Conservation (phyloP, 2,888 invertebrate genomes). For the Orthosia gracilis region DNA sequence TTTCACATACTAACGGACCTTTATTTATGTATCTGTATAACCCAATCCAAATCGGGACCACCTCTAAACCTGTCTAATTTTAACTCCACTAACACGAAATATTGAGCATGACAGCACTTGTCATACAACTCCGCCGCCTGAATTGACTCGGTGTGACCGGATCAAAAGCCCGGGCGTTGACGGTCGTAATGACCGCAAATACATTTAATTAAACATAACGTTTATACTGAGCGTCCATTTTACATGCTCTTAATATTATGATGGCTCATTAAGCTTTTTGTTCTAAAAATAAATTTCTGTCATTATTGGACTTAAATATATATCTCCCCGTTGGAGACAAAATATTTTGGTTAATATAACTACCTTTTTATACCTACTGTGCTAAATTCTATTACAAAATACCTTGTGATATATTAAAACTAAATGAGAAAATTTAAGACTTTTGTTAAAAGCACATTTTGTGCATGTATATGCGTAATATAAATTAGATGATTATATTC, state of each 20-base stretch:
- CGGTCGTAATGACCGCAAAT: constrained; percentile 51
- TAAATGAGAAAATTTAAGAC: too few species aligned
- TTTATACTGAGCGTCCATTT: constrained; percentile 41
- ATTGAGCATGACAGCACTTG: constrained; percentile 52
- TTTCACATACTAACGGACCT: too few species aligned
- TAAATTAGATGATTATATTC: too few species aligned
- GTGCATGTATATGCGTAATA: too few species aligned
- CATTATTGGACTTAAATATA: not conserved
- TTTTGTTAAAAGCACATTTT: too few species aligned
- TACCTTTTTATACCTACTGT: too few species aligned
- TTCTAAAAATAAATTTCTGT: constrained; percentile 13
- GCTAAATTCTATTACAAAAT: too few species aligned
- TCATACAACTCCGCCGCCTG: constrained; percentile 12
- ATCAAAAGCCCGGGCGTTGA: constrained; percentile 50
- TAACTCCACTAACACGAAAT: constrained; percentile 49
- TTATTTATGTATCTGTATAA: too few species aligned
- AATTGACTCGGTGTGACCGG: constrained; percentile 51
- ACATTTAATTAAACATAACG: constrained; percentile 57
- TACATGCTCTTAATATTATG: constrained; percentile 59
- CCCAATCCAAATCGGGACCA: not conserved
- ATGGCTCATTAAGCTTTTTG: constrained; percentile 43
- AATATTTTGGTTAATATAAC: too few species aligned
- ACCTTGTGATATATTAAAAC: too few species aligned
- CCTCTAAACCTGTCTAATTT: constrained; percentile 39
- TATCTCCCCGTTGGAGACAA: too few species aligned